A percentile compares a stretch with the other conserved stretches of the same genome.
Conservation (phyloP, 2,888 invertebrate genomes). For the Calliopum simillimum region DNA sequence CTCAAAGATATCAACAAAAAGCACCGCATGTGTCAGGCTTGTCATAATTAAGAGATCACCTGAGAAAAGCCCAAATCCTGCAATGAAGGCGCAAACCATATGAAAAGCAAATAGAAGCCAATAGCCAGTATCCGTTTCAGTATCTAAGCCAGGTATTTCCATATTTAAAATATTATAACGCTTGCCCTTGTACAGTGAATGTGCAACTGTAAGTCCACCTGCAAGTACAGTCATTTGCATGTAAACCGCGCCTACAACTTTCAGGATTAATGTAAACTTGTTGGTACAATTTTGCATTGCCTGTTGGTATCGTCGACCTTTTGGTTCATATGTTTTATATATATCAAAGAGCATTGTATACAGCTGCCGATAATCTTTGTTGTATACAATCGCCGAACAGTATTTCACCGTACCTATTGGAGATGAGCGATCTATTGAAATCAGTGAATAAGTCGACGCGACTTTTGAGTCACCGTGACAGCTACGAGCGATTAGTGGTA, state of each 20-base stretch:
- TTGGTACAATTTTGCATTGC: constrained; percentile 35
- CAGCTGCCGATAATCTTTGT: not conserved
- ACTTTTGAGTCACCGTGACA: no score
- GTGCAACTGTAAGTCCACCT: constrained; percentile 27
- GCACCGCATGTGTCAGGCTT: constrained; percentile 43
- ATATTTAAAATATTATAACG: constrained; percentile 48
- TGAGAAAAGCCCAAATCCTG: constrained; percentile 47
- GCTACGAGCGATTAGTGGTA: no score
- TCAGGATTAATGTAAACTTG: constrained; percentile 21
- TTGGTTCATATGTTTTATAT: constrained; percentile 38
- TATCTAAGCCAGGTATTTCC: constrained; percentile 49
- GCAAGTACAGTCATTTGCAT: not conserved
- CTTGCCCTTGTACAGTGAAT: constrained; percentile 27
- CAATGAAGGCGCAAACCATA: constrained; percentile 37
- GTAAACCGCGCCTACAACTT: constrained; percentile 32
- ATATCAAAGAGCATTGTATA: constrained; percentile 23
- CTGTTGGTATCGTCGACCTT: constrained; percentile 30
- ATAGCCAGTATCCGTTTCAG: constrained; percentile 44
- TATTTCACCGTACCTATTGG: no score
- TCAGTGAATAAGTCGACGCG: no score
- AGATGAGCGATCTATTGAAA: no score
- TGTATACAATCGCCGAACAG: constrained; percentile 15
- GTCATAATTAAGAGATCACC: constrained; percentile 50
- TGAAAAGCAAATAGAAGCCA: constrained; percentile 45
- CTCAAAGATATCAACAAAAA: constrained; percentile 49